Evolutionary conservation across 2,113 vertebrate species (phyloP), one percentile per base, ranked within the genome.

Genomic region (Eclectus roratus): DNA sequence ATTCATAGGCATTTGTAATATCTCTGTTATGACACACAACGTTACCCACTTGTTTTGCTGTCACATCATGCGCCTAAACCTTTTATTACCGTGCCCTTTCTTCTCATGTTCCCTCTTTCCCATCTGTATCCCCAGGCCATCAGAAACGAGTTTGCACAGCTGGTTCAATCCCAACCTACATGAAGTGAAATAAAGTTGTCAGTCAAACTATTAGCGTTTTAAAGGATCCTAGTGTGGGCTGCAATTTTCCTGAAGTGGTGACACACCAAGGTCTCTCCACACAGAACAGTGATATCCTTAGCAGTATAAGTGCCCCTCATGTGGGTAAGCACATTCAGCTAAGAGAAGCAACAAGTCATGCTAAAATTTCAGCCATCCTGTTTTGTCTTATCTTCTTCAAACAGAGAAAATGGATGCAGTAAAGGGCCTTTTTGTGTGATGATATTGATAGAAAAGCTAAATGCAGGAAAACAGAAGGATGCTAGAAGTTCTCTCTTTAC

Each of bases 271-370:
- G 7, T 47, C 29, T 72, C 29, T 68, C 50, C 1, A 5, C 16
- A 27, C 1, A n/a, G 46, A 83, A 27, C 3, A n/a, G 10, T 0
- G 0, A 58, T 43, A 35, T 11, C 24, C 14, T 72, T 44, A 41
- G 28, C 1, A 3, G 23, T 37, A 24, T 4, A 60, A 70, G 9
- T 46, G 25, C 6, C 10, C 10, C 29, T 43, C 0, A 0, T 70
- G 41, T 1, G 1, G 11, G 15, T 63, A 39, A 76, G 18, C 19
- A 37, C 4, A 21, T 56, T 50, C 39, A 74, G 17, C n/a, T 23
- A 47, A 61, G 39, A 85, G 12, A 86, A 52, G 4, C 0, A 0
- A 63, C 20, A 19, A 60, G 4, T 24, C 15, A 27, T 15, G 13
- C 11, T n/a, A 37, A 35, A 53, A 49, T 74, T 81, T 87, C 6